phyloP scores from a whole-genome alignment of 2,797 vertebrate species.

The Neosilurus mollespiculum region DNA sequence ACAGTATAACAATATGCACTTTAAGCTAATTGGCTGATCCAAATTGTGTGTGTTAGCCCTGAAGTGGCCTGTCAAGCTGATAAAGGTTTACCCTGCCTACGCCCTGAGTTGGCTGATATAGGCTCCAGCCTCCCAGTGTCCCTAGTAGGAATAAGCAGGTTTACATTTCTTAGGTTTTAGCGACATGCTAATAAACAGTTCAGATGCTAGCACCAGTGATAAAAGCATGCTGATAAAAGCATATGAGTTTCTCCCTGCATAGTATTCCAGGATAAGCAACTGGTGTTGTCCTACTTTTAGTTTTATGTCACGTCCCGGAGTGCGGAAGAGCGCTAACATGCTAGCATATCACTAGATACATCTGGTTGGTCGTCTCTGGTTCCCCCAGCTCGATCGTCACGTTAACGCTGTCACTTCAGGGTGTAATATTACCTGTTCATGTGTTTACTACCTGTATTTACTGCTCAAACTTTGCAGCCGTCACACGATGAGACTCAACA shows the following conservation, averaged over 20 bases:
- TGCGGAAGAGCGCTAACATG: not conserved
- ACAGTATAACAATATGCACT: too few relatives aligned
- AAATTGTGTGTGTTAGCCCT: too few relatives aligned
- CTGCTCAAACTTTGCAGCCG: conserved; percentile 32
- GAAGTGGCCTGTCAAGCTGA: too few relatives aligned
- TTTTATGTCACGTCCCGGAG: not conserved
- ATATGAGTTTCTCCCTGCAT: not conserved
- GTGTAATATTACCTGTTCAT: conserved; percentile 35
- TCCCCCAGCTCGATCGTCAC: conserved; percentile 35
- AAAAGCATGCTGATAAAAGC: not conserved
- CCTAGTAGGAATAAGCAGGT: too few relatives aligned
- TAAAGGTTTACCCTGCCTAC: too few relatives aligned
- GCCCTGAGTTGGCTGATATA: not conserved
- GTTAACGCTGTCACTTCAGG: conserved; percentile 36
- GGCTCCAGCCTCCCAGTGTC: too few relatives aligned
- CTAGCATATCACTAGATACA: conserved; percentile 26
- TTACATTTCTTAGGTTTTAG: not conserved
- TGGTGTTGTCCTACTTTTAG: not conserved
- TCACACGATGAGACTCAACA: conserved; percentile 29
- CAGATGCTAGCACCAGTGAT: not conserved
- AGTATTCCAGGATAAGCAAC: not conserved
- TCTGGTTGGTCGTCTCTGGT: conserved; percentile 41
- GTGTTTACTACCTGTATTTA: conserved; percentile 31
- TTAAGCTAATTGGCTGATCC: too few relatives aligned
- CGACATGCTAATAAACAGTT: not conserved